Conservation (phyloP, 2,888 invertebrate species). For the Ceramica pisi region DNA sequence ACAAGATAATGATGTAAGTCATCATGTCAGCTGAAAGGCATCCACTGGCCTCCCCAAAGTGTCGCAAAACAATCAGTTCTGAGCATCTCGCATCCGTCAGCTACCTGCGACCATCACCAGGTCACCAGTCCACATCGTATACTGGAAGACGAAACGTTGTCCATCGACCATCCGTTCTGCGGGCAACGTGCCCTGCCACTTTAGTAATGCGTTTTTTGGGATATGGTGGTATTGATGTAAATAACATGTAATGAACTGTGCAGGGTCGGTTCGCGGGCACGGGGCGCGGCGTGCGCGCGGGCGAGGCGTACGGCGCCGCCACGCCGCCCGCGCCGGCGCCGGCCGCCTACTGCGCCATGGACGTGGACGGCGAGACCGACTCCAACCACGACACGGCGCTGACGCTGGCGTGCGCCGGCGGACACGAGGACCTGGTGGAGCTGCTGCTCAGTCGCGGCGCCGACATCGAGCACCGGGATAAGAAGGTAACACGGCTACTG, state of each 20-base stretch:
- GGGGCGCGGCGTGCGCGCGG: conserved; percentile 71
- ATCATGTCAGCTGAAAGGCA: too few species aligned
- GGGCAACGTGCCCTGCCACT: too few species aligned
- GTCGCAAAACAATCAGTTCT: too few species aligned
- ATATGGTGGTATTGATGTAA: too few species aligned
- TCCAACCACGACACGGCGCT: conserved; percentile 99
- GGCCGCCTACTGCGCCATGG: conserved; percentile 94
- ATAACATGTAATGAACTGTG: background rate
- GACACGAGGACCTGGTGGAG: conserved; percentile 98
- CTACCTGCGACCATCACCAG: too few species aligned
- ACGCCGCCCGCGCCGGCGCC: conserved; percentile 86
- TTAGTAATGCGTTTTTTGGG: too few species aligned
- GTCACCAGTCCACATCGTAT: too few species aligned
- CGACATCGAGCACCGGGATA: conserved; percentile 99
- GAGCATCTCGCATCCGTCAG: too few species aligned
- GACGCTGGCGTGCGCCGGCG: conserved; percentile 99
- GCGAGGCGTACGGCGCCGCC: conserved; percentile 74
- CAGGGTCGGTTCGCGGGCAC: conserved; percentile 79
- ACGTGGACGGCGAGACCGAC: conserved; percentile 99
- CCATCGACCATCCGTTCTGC: too few species aligned
- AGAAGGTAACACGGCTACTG: conserved; percentile 91
- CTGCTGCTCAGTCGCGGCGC: conserved; percentile 97
- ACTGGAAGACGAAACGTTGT: too few species aligned
- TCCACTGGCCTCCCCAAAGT: too few species aligned
- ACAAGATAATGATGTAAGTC: too few species aligned